Base-by-base conservation (phyloP, 2,888 invertebrate species). In the Adelognathus sp. region DNA sequence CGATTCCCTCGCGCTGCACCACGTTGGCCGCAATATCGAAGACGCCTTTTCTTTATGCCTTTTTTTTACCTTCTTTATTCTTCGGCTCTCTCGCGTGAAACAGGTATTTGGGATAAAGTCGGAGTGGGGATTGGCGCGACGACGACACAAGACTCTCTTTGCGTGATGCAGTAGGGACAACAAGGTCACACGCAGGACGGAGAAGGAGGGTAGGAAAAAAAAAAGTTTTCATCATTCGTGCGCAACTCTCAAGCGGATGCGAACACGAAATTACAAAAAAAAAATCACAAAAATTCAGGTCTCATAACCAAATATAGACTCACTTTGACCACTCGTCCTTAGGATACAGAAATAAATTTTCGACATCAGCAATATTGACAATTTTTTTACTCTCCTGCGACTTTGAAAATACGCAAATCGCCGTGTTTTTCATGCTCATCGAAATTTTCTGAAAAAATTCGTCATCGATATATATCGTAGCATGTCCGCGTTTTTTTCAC, bases 31-130 rank as follows among this genome's bases (percentile, higher is more conserved):
- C 33, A 24, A 44, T 36, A 56, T 63, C 76, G 61, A 75, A 74
- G 72, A 61, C 41, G 78, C 33, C 41, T 74, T 54, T 56, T 69
- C 63, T 29, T 16, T 41, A n/a, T 24, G 3, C 7, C 27, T 61
- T 24, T 69, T 50, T 58, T 64, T 72, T 44, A n/a, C n/a, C n/a
- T n/a, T n/a, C n/a, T n/a, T 70, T 76, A 80, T 83, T 81, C 80
- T 58, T 76, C 73, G 76, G 71, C 63, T 74, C 72, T n/a, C n/a
- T 82, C 83, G 82, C 82, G 82, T 84, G 82, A 84, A 87, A 87
- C 87, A 87, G 85, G 86, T 86, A 86, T 86, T 86, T 81, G 69
- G 76, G 52, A 71, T 60, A 52, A 77, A 33, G 52, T 44, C 56
- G 61, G 29, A 76, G 73, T 73, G 81, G 29, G 71, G 73, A 82